Percentiles rank a stretch among this genome's conserved stretches.
Conservation (phyloP, 1,140 invertebrate species). For the Lethocerus indicus region DNA sequence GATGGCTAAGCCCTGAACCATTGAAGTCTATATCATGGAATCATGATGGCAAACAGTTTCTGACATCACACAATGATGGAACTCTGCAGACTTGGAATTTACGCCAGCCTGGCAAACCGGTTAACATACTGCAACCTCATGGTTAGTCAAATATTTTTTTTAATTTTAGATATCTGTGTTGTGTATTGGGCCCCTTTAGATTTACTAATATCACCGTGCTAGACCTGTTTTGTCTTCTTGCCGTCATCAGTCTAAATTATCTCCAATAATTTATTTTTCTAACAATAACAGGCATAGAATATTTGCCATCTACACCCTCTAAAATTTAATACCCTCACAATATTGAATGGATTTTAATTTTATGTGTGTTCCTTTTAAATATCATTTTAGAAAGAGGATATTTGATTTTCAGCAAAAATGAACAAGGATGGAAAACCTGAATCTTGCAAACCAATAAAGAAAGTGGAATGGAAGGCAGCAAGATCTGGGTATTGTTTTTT, state of each 20-base stretch:
- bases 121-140: slow-evolving; percentile 73
- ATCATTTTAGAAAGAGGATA: too few species aligned
- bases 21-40: slow-evolving; percentile 87
- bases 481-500: slow-evolving; percentile 49
- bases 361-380: too few species aligned
- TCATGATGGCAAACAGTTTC: slow-evolving; percentile 94
- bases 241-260: too few species aligned
- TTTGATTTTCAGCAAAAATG: slow-evolving; percentile 53
- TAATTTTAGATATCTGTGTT: too few species aligned
- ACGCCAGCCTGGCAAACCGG: slow-evolving; percentile 54
- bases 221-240: too few species aligned
- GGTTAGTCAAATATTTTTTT: slow-evolving; percentile 38
- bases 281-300: neutral
- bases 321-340: too few species aligned
- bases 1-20: slow-evolving; percentile 60
- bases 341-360: too few species aligned
- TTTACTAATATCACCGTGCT: too few species aligned
- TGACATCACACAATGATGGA: slow-evolving; percentile 90
- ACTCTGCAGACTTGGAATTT: slow-evolving; percentile 84
- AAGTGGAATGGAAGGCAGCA: slow-evolving; percentile 87
- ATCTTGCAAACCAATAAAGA: slow-evolving; percentile 79
- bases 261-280: too few species aligned
- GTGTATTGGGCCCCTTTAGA: too few species aligned
- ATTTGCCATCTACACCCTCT: neutral
- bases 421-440: slow-evolving; percentile 75